Base-by-base conservation (phyloP, 2,797 vertebrate genomes). In the Phrynocephalus guinanensis region DNA sequence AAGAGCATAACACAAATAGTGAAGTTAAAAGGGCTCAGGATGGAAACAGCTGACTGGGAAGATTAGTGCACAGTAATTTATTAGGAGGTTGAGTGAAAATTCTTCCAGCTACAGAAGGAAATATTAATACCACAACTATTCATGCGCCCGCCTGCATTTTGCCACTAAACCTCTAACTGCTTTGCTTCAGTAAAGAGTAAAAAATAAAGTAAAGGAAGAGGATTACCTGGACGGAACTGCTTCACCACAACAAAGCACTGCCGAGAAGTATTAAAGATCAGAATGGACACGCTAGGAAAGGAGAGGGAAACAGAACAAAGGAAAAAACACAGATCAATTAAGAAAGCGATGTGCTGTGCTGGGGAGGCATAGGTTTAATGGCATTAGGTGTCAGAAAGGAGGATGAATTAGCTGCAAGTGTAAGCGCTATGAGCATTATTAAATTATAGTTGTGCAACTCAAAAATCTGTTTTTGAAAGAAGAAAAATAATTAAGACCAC, bases 211-310 rank as follows among this genome's bases (percentile, higher is more conserved):
- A 77, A 92, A 93, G 86, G 81, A 91, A 92, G 89, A 78, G 76
- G 91, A 95, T 94, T 97, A 99, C 99, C 98, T 97, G 98, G 99
- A 94, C 98, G 98, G 94, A 99, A 99, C 97, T 99, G 99, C 97
- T 98, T 99, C 95, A 99, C 98, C 88, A 99, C 94, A 96, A 99
- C 96, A 96, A 99, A 98, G 96, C 98, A 99, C 94, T 97, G 97
- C 71, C 94, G 98, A 82, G 97, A 97, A 92, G 97, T 97, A 95
- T 98, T 98, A 96, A 98, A 99, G 96, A 99, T 97, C 96, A 99
- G 97, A 93, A 98, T 93, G 48, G 98, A 97, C 93, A 99, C 98
- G 63, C 98, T 99, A 88, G 18, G n/a, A 86, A 88, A 88, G 26
- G 76, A 1, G 30, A 71, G 87, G 79, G 87, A 84, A 88, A 85